Evolutionary conservation across 2,797 vertebrate species (phyloP).

Genomic region (Sarcophilus harrisii): DNA sequence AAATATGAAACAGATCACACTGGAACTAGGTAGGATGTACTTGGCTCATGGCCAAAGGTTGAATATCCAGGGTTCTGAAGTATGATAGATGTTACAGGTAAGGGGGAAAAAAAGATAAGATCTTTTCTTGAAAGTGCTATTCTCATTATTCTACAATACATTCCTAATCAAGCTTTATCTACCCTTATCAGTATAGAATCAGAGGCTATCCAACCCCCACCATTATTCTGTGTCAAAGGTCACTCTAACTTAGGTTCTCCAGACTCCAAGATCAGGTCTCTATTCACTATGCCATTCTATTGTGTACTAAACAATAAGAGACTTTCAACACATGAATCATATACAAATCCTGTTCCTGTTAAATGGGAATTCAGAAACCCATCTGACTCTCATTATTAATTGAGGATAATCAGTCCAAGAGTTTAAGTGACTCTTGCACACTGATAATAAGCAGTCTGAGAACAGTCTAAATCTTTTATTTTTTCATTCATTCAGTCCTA

Average conservation of each 20-base stretch:
- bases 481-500: background rate
- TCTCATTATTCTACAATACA: background rate
- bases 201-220: background rate
- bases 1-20: background rate
- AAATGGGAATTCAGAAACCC: background rate
- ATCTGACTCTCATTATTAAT: background rate
- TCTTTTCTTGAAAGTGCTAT: background rate
- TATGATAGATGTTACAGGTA: background rate
- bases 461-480: background rate
- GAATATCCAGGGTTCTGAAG: background rate
- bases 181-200: background rate
- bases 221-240: background rate
- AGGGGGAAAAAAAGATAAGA: background rate
- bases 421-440: background rate
- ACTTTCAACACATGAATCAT: background rate
- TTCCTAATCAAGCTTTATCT: background rate
- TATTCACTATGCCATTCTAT: background rate
- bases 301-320: background rate
- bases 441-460: background rate
- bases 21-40: background rate
- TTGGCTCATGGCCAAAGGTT: background rate
- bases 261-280: background rate
- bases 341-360: background rate
- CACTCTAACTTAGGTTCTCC: background rate
- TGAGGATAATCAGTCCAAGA: background rate